Base-by-base conservation (phyloP, 1,140 invertebrate species). In the Aphelenchoides avenae region DNA sequence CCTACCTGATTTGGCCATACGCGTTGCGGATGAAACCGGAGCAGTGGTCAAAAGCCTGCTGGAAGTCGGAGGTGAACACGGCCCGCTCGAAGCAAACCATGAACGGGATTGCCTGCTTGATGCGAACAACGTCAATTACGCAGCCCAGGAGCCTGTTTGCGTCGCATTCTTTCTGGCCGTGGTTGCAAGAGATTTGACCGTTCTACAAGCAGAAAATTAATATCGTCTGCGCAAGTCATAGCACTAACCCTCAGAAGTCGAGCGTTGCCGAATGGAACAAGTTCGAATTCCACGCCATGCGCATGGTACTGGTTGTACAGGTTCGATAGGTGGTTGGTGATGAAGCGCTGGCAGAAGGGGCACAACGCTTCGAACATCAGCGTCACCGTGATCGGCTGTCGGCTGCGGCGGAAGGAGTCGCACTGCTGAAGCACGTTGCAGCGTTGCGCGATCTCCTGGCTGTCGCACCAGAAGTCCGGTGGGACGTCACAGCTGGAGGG, bases 341-440 rank as follows among this genome's bases (percentile, higher is more conserved):
- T 75, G 40, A 75, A 75, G 47, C 69, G 73, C 37, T 75, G 74
- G 41, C 73, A 75, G 40, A 59, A 75, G 6, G 73, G 73, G 47
- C 73, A 75, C n/a, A 75, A 50, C 13, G 73, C 73, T 41, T 75
- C 73, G 43, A 63, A 75, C 56, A 75, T 77, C 18, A 75, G 43
- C 5, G 74, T 76, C 20, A 75, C 54, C 31, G 73, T 75, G 11
- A 75, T 48, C 2, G 65, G 75, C 24, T 52, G 48, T 6, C 51
- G 27, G 20, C 52, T 48, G 5, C 57, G 54, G 22, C 57, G 57
- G n/a, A 76, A 63, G 1, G 37, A 4, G 20, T 72, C 71, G 39
- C 73, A 75, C 44, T 75, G 73, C 24, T 61, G 29, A 30, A 55
- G 36, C 5, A 76, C 73, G 39, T 64, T 64, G 50, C 73, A 75